These are phyloP conservation scores for Tachysurus vachellii DNA, from an alignment of 2,113 vertebrate genomes.

Conservation along the genomic window DNA sequence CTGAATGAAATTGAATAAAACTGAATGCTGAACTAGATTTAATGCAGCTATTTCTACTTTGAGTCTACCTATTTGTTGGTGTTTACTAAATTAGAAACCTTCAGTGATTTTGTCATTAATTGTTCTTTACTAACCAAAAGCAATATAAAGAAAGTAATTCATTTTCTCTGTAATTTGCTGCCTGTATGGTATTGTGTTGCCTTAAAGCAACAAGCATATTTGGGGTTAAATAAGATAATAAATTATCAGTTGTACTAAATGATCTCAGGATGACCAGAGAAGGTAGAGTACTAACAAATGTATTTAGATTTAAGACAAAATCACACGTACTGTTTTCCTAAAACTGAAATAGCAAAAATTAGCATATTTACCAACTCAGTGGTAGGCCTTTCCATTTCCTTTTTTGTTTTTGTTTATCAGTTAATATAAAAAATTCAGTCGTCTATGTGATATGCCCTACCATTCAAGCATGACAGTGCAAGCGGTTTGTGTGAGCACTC, in stretches of 20 bases:
- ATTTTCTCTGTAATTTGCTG: neutral
- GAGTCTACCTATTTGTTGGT: neutral
- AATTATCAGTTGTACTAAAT: neutral
- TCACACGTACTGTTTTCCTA: neutral
- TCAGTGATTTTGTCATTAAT: neutral
- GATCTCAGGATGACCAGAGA: neutral
- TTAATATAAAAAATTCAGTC: neutral
- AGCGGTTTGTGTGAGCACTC: slow-evolving; percentile 1
- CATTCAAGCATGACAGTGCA: slow-evolving; percentile 22
- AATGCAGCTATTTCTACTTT: neutral
- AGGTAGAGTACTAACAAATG: neutral
- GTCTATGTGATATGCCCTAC: slow-evolving; percentile 10
- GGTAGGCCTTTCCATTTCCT: neutral
- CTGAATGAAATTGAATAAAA: neutral
- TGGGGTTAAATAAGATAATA: neutral
- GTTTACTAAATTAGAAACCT: neutral
- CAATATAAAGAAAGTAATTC: neutral
- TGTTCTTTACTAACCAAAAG: neutral
- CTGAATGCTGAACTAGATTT: neutral
- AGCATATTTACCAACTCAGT: neutral
- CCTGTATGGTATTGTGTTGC: neutral
- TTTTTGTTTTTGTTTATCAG: neutral
- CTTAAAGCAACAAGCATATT: neutral
- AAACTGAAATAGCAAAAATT: neutral
- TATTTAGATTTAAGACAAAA: neutral